Evolutionary conservation across 2,797 vertebrate genomes (phyloP), one percentile per base, ranked within the genome.

Genomic region (Chaunax sp.): DNA sequence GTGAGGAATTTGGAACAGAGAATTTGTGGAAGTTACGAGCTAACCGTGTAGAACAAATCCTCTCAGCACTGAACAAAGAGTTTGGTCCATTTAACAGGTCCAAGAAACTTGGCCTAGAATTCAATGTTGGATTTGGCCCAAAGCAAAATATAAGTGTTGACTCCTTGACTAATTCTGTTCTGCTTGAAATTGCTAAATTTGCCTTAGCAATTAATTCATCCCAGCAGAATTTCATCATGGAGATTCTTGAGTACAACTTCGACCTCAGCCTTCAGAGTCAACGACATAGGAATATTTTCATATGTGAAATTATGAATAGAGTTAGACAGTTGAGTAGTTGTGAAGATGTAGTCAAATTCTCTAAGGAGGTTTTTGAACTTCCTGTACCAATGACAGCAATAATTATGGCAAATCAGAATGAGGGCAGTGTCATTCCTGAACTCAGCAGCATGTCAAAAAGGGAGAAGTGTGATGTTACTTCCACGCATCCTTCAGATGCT

Each of bases 171-270:
- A 41, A 43, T 44, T 5, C 4, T 28, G 1, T 61, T 41, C 10
- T 82, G 19, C 18, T 73, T 2, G 51, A 76, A 64, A 33, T 79
- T 62, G 69, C 57, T 40, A 45, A 41, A 26, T 79, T 82, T 70
- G 65, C 76, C 2, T 4, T 76, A 33, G 65, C 65, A 33, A 28
- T 78, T 0, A 79, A 51, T 64, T 73, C 65, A 44, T 76, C 80
- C 28, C 76, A 76, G 22, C 43, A 66, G 41, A 20, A 76, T 19
- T 76, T 79, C 28, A 56, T 82, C 12, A 60, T 73, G 69, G 72
- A 79, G 53, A 79, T 82, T 69, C 72, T 73, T n/a, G 61, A 82
- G 37, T 38, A 73, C 22, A 79, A 79, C 64, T 79, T 70, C 66
- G 57, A 82, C 35, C 30, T 79, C 0, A 1, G 28, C n/a, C 26